Evolutionary conservation across 2,113 vertebrate species (phyloP).

Genomic region (Crotalus helleri): DNA sequence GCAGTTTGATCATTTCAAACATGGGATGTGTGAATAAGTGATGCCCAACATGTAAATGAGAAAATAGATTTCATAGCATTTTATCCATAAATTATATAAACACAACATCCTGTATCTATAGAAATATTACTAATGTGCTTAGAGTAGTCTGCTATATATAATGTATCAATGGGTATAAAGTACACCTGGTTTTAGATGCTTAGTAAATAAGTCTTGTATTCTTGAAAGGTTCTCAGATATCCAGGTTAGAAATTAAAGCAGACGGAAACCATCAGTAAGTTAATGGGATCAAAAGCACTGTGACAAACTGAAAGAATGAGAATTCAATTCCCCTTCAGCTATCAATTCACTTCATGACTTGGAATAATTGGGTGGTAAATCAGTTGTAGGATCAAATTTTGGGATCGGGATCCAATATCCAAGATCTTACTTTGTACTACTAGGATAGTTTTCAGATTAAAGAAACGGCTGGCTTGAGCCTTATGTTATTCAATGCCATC

Average conservation of each 20-base stretch:
- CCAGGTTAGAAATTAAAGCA: not conserved
- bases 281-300: not conserved
- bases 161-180: not conserved
- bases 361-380: not conserved
- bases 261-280: not conserved
- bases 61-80: not conserved
- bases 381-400: not conserved
- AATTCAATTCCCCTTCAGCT: not conserved
- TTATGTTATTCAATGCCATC: not conserved
- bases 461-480: not conserved
- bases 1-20: not conserved
- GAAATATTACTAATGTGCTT: not conserved
- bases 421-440: not conserved
- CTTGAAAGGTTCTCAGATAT: not conserved
- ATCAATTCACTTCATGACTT: not conserved
- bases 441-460: not conserved
- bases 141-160: not conserved
- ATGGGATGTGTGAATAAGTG: not conserved
- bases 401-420: not conserved
- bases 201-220: not conserved
- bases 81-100: not conserved
- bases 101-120: not conserved
- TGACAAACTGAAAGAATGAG: not conserved
- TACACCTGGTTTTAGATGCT: conserved; percentile 5
- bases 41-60: not conserved